These are phyloP conservation scores for Myotis lucifugus DNA, from an alignment of 2,113 vertebrate species.

Conservation along the genomic window DNA sequence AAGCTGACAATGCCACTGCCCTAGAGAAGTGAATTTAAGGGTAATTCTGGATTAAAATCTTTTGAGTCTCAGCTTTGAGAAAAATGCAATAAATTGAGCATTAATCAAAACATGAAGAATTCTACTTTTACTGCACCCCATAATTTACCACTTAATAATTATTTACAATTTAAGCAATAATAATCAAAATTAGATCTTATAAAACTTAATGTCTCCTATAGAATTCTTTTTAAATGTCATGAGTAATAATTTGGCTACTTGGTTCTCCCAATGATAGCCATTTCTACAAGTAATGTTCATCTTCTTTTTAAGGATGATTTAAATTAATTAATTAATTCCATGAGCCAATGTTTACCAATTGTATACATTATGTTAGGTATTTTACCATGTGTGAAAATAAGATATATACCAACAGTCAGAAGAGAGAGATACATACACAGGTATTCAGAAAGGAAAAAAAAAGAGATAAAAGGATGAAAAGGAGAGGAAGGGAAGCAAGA, in stretches of 20 bases:
- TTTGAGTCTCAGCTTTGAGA: neutral
- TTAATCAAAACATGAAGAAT: slow-evolving; percentile 9
- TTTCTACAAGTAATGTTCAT: slow-evolving; percentile 25
- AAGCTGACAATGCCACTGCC: neutral
- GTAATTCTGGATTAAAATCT: neutral
- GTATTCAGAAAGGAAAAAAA: neutral
- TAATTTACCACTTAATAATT: neutral
- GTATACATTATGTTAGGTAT: neutral
- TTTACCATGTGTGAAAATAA: slow-evolving; percentile 19
- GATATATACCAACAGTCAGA: neutral
- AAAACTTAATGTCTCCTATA: neutral
- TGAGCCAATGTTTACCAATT: neutral
- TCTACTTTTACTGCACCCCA: neutral
- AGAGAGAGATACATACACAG: neutral
- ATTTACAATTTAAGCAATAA: slow-evolving; percentile 3
- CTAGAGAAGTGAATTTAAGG: slow-evolving; percentile 20
- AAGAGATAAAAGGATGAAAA: neutral
- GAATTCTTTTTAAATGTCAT: slow-evolving; percentile 48
- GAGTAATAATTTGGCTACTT: neutral
- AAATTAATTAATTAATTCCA: slow-evolving; percentile 41
- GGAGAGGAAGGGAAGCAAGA: too few relatives aligned
- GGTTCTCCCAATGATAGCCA: neutral
- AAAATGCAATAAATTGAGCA: neutral
- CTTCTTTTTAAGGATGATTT: neutral
- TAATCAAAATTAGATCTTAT: slow-evolving; percentile 23